phyloP scores from a whole-genome alignment of 2,113 vertebrate genomes.

The Marcusenius ussheri region DNA sequence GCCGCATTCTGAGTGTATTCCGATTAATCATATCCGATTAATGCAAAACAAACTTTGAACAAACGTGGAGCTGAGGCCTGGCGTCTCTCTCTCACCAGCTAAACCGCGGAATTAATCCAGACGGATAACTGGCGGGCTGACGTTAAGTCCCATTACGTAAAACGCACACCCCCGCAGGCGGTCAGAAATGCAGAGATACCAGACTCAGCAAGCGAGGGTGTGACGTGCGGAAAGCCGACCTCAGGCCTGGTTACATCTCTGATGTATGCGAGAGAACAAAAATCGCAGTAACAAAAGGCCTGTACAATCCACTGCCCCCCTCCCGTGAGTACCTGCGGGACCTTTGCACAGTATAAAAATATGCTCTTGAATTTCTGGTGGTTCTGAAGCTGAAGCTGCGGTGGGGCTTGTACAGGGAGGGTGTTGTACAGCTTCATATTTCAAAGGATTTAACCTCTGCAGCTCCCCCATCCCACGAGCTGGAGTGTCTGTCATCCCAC shows the following conservation, averaged over 20 bases:
- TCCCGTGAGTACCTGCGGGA: neutral
- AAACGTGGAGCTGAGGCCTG: neutral
- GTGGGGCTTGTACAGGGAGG: neutral
- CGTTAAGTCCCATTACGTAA: neutral
- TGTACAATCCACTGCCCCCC: neutral
- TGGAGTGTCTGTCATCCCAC: neutral
- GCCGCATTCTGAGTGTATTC: neutral
- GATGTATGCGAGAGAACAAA: neutral
- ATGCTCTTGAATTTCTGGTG: neutral
- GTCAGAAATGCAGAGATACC: neutral
- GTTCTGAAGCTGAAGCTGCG: neutral
- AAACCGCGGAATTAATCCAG: neutral
- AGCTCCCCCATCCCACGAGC: neutral
- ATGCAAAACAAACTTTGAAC: neutral
- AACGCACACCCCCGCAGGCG: neutral
- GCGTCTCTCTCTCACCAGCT: neutral
- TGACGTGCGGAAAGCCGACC: neutral
- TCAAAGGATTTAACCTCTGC: constrained; percentile 23
- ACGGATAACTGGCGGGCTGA: neutral
- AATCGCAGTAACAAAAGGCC: neutral
- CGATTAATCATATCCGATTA: neutral
- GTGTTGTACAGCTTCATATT: neutral
- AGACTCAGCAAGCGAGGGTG: neutral
- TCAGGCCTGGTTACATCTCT: neutral
- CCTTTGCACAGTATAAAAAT: neutral